A percentile compares a stretch with the other conserved stretches of the same genome.
Evolutionary conservation across 2,113 vertebrate genomes (phyloP).

Genomic region (Hypocryptadius cinnamomeus): DNA sequence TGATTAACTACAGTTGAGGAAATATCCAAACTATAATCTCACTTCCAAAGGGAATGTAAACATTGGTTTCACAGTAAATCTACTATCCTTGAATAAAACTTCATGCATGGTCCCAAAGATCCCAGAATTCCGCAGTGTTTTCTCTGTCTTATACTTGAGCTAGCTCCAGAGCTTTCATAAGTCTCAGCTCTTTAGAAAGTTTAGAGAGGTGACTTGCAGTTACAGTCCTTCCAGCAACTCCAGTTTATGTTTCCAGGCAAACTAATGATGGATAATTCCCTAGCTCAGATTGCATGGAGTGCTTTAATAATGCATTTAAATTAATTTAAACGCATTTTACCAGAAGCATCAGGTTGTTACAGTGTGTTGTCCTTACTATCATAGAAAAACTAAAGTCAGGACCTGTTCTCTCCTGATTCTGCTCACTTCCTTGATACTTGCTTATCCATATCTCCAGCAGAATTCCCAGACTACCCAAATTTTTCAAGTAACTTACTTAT

Average conservation of each 20-base stretch:
- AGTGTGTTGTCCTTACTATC: neutral
- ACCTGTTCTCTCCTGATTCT: neutral
- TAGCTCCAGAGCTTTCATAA: neutral
- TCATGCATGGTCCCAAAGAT: neutral
- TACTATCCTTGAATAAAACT: neutral
- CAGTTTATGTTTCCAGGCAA: neutral
- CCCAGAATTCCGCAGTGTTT: neutral
- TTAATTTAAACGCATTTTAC: neutral
- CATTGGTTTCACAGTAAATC: neutral
- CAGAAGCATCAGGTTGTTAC: neutral
- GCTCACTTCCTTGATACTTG: neutral
- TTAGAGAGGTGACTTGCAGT: neutral
- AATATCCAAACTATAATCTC: neutral
- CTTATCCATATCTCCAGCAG: neutral
- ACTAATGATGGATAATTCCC: neutral
- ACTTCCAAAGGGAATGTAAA: neutral
- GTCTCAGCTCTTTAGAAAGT: neutral
- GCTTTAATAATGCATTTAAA: neutral
- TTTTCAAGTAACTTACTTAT: neutral
- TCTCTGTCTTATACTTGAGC: neutral
- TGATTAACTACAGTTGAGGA: neutral
- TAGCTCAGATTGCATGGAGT: neutral
- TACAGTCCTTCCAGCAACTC: neutral
- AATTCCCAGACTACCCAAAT: neutral
- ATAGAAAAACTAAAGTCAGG: neutral